These are phyloP conservation scores for Sinocyclocheilus anophthalmus DNA, from an alignment of 2,113 vertebrate genomes.

Conservation along the genomic window DNA sequence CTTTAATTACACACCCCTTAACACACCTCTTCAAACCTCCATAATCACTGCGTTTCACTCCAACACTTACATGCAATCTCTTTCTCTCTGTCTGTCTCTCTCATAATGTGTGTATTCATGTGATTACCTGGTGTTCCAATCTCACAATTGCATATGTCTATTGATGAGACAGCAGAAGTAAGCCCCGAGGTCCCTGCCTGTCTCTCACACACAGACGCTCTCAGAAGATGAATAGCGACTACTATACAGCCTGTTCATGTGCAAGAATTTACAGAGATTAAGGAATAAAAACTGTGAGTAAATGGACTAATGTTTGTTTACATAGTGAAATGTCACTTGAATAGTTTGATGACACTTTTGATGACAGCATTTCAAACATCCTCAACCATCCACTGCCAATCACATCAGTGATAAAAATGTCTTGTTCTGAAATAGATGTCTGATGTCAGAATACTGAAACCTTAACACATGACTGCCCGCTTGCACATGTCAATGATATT, in stretches of 20 bases:
- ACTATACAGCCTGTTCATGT: background rate
- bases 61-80: slow-evolving; percentile 35
- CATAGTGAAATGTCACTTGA: background rate
- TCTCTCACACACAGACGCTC: slow-evolving; percentile 26
- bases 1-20: slow-evolving; percentile 31
- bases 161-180: slow-evolving; percentile 52
- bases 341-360: background rate
- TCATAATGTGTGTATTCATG: slow-evolving; percentile 46
- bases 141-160: slow-evolving; percentile 44
- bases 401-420: background rate
- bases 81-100: slow-evolving; percentile 11
- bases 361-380: background rate
- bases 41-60: slow-evolving; percentile 37
- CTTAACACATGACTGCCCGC: background rate
- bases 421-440: background rate
- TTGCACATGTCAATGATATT: background rate
- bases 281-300: background rate
- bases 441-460: background rate
- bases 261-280: background rate
- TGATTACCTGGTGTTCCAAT: slow-evolving; percentile 54
- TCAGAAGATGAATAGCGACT: background rate
- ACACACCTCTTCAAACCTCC: slow-evolving; percentile 12
- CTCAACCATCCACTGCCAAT: background rate
- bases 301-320: background rate
- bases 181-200: slow-evolving; percentile 9